Evolutionary conservation across 2,888 invertebrate species (phyloP).

Genomic region (Nyleta sp.): DNA sequence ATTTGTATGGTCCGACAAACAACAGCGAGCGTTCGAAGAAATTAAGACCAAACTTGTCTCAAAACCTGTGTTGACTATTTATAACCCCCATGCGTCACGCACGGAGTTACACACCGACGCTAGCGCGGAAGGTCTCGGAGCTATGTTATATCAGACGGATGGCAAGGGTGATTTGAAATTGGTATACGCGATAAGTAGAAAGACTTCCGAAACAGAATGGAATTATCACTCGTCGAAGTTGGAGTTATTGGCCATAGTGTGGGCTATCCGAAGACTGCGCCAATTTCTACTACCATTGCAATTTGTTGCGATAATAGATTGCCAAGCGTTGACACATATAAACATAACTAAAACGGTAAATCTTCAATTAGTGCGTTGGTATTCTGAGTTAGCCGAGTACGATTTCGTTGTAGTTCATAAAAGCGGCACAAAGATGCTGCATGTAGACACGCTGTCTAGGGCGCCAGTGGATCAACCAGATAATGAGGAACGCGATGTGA

Average conservation of each 20-base stretch:
- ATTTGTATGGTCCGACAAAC: neutral
- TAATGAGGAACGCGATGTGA: too few relatives aligned
- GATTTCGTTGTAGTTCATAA: neutral
- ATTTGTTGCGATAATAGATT: neutral
- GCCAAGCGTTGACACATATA: constrained; percentile 9
- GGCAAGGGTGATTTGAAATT: neutral
- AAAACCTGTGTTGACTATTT: neutral
- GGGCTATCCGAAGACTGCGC: constrained; percentile 12
- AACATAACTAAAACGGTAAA: neutral
- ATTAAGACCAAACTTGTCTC: neutral
- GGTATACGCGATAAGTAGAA: constrained; percentile 15
- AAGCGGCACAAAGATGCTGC: neutral
- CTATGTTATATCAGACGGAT: neutral
- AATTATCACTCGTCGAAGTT: constrained; percentile 13
- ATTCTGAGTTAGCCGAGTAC: neutral
- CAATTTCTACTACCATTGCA: constrained; percentile 4
- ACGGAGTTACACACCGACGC: neutral
- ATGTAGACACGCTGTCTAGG: constrained; percentile 12
- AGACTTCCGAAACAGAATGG: neutral
- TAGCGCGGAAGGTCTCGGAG: neutral
- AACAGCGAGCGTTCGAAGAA: neutral
- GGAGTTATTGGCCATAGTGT: constrained; percentile 17
- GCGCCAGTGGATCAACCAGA: neutral
- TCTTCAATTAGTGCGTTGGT: constrained; percentile 10
- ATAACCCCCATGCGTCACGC: neutral